phyloP scores from a whole-genome alignment of 2,888 invertebrate species.

The Lumbricus terrestris region DNA sequence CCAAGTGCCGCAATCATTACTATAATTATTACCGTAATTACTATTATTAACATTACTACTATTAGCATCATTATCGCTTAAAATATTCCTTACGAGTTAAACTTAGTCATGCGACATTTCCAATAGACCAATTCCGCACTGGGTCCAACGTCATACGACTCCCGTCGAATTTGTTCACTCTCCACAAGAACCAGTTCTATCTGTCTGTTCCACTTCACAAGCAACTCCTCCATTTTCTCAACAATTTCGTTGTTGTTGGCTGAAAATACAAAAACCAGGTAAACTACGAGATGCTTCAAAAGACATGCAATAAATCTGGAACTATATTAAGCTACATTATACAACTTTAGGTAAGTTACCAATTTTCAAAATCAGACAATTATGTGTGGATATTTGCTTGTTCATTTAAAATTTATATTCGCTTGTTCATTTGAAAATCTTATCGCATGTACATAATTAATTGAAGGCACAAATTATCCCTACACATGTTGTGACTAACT shows the following conservation, averaged over 20 bases:
- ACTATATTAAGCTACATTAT: background rate
- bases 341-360: background rate
- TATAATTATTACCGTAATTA: too few relatives aligned
- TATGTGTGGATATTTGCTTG: background rate
- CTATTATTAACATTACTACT: background rate
- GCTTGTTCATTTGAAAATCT: background rate
- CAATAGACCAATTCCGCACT: conserved; percentile 78
- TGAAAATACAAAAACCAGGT: too few relatives aligned
- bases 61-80: background rate
- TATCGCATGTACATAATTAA: background rate
- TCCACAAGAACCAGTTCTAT: conserved; percentile 59
- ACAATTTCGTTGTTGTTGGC: conserved; percentile 57
- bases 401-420: background rate
- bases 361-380: background rate
- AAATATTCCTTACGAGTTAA: conserved; percentile 63
- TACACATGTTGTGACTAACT: background rate
- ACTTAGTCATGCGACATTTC: conserved; percentile 88
- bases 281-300: background rate
- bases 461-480: background rate
- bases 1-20: background rate
- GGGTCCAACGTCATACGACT: conserved; percentile 60
- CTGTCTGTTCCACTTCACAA: conserved; percentile 59
- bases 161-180: conserved; percentile 60
- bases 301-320: background rate
- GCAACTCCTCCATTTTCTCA: conserved; percentile 57